Base-by-base conservation (phyloP, 1,140 invertebrate species). In the Procambarus virginalis region DNA sequence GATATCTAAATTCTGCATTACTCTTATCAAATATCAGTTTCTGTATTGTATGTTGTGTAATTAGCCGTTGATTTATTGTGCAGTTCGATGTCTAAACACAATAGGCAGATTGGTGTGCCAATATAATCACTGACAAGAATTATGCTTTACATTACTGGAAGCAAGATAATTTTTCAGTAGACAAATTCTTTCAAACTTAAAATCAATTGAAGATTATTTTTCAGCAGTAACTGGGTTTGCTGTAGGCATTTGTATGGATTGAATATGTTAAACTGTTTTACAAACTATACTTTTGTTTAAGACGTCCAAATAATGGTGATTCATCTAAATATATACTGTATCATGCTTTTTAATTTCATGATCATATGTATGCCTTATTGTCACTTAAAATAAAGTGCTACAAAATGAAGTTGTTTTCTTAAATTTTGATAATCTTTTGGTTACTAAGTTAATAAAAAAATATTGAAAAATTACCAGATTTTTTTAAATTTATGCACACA, bases 261-360 rank as follows among this genome's bases (percentile, higher is more conserved):
- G 6, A 73, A 20, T n/a, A 22, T 73, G 34, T 73, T 73, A 2
- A 73, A 20, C 2, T 34, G 51, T 73, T 73, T 20, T 8, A 34
- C 68, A 73, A 6, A 4, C 6, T n/a, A 73, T 34, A 2, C 34
- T 73, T 9, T 34, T 8, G 20, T 73, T 17, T 20, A 73, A 73
- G 68, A 73, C 68, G n/a, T 73, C 68, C 68, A 73, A 34, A 6
- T 73, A 34, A 34, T 73, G 68, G 22, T n/a, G 68, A 73, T 73
- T 73, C 8, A 73, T 73, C 60, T 34, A 34, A 34, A 34, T 34
- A 20, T 64, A 17, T 64, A 64, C 17, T 64, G 22, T 34, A 34
- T 73, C 68, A 34, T 73, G 68, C n/a, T 73, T 73, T 34, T 73
- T 73, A 34, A 73, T 73, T 73, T 73, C 68, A 73, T 73, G 68